Conservation (phyloP, 92 coral and sea anemone genomes). For the Chrysogorgia sp. region DNA sequence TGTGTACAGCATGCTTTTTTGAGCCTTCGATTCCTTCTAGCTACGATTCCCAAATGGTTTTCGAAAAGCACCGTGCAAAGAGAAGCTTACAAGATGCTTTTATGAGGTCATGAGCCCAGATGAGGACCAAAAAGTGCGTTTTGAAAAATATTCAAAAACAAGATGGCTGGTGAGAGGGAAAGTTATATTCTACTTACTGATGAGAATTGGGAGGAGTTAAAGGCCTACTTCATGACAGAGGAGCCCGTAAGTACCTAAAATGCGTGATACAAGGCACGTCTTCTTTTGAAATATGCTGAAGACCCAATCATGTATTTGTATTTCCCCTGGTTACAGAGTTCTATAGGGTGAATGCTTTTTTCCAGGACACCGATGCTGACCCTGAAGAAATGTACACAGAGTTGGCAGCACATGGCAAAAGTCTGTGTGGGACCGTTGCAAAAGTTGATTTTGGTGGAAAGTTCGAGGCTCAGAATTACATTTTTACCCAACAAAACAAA, state of each 20-base stretch:
- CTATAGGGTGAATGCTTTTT: conserved; percentile 8
- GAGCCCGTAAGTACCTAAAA: conserved; percentile 14
- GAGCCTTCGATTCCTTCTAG: conserved; percentile 21
- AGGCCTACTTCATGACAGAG: conserved; percentile 14
- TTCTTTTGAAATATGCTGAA: neutral
- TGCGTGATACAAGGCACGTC: conserved; percentile 21
- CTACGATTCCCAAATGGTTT: neutral
- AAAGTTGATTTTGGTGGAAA: conserved; percentile 7
- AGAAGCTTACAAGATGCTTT: conserved; percentile 7
- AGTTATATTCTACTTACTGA: neutral
- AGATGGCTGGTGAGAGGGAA: too few species aligned
- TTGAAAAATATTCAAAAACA: conserved; percentile 9
- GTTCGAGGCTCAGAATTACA: neutral
- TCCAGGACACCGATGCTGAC: conserved; percentile 3
- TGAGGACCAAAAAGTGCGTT: too few species aligned
- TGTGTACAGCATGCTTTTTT: conserved; percentile 18
- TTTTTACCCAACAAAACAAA: neutral
- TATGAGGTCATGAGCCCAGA: conserved; percentile 12
- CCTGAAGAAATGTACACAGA: conserved; percentile 11
- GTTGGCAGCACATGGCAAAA: neutral
- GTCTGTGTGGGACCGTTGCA: neutral
- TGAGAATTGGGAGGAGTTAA: conserved; percentile 2
- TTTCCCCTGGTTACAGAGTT: conserved; percentile 13
- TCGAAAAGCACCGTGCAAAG: neutral
- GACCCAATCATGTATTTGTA: conserved; percentile 21